Conservation (phyloP, 1,140 invertebrate genomes). For the Achroia grisella region DNA sequence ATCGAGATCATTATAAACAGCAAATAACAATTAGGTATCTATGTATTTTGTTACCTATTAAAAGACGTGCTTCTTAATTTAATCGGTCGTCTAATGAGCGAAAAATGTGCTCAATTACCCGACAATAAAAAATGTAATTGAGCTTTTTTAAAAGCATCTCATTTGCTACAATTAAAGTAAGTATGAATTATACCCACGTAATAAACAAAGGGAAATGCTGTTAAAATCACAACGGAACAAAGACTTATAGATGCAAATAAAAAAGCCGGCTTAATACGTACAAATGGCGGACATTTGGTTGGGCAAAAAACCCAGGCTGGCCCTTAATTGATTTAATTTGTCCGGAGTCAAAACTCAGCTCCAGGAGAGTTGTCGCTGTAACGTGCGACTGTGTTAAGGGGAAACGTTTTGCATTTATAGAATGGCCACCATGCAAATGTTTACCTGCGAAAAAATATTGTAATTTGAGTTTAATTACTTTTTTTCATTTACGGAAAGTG, state of each 20-base stretch:
- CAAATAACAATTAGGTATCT: too few relatives aligned
- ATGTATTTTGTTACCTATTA: too few relatives aligned
- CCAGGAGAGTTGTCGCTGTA: constrained; percentile 26
- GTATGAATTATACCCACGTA: constrained; percentile 17
- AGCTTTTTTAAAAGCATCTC: not conserved
- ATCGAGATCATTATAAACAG: too few relatives aligned
- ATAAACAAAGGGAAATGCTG: constrained; percentile 23
- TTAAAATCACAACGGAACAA: constrained; percentile 25
- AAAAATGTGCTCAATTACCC: too few relatives aligned
- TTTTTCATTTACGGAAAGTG: too few relatives aligned
- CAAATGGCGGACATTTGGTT: constrained; percentile 48
- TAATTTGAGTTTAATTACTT: too few relatives aligned
- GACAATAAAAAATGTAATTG: not conserved
- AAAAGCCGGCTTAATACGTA: constrained; percentile 43
- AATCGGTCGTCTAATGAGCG: too few relatives aligned
- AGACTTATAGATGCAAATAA: constrained; percentile 28
- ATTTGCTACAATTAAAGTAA: constrained; percentile 8
- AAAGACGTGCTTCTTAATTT: too few relatives aligned
- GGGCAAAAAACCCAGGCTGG: constrained; percentile 37
- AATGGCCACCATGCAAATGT: too few relatives aligned
- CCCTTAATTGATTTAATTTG: constrained; percentile 67
- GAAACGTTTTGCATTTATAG: not conserved
- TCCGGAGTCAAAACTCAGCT: constrained; percentile 46
- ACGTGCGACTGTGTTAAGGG: constrained; percentile 13
- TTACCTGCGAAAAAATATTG: too few relatives aligned